Evolutionary conservation across 2,888 invertebrate species (phyloP).

Genomic region (Exocentrus adspersus): DNA sequence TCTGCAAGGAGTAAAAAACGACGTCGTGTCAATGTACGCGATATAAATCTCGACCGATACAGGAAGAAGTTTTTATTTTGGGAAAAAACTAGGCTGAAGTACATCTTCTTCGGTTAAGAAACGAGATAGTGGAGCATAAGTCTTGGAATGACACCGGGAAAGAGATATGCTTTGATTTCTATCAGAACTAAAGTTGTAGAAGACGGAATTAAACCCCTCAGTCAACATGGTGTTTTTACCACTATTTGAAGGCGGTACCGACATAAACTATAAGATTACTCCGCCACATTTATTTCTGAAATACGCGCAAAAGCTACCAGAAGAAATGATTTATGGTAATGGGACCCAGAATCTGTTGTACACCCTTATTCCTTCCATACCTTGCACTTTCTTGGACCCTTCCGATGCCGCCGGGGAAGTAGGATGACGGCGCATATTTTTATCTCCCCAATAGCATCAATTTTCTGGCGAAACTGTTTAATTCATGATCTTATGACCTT

Average conservation of each 20-base stretch:
- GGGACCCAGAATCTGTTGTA: neutral
- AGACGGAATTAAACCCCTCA: no score
- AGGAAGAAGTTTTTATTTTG: constrained; percentile 9
- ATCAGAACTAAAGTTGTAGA: no score
- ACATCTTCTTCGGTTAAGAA: no score
- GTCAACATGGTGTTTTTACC: no score
- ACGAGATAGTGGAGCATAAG: no score
- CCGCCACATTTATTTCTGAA: neutral
- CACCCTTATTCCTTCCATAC: neutral
- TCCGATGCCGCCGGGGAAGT: neutral
- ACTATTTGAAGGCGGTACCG: no score
- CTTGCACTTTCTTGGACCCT: neutral
- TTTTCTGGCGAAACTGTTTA: neutral
- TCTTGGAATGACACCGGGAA: no score
- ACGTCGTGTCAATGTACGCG: neutral
- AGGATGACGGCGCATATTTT: neutral
- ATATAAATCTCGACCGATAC: constrained; percentile 5
- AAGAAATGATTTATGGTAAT: neutral
- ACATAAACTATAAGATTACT: no score
- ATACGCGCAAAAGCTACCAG: neutral
- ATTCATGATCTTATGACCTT: neutral
- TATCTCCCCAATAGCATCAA: neutral
- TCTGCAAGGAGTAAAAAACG: constrained; percentile 9
- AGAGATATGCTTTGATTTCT: no score
- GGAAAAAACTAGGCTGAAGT: neutral